phyloP scores from a whole-genome alignment of 1,140 invertebrate species.

The Mamestra configurata region DNA sequence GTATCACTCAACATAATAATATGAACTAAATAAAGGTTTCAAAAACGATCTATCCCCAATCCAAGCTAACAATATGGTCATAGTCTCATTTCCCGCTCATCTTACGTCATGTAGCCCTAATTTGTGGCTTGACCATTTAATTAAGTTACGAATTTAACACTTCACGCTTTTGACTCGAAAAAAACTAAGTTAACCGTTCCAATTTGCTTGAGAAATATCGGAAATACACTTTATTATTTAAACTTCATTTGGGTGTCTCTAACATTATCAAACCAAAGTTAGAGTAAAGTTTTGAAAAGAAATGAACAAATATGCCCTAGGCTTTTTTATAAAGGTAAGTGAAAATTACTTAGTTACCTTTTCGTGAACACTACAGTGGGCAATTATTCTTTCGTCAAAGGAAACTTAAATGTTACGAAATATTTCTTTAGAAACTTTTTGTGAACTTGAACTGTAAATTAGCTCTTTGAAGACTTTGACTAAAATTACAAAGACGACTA shows the following conservation, averaged over 20 bases:
- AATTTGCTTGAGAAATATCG: not conserved
- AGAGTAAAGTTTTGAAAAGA: too few relatives aligned
- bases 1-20: too few relatives aligned
- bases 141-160: not conserved
- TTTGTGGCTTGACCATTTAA: conserved; percentile 13
- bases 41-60: too few relatives aligned
- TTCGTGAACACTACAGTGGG: too few relatives aligned
- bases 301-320: too few relatives aligned
- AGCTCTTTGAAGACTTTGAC: too few relatives aligned
- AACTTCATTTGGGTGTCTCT: not conserved
- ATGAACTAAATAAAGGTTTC: too few relatives aligned
- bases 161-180: conserved; percentile 11
- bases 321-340: too few relatives aligned
- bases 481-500: not conserved
- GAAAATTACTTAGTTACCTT: too few relatives aligned
- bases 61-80: not conserved
- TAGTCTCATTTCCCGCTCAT: not conserved
- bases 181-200: not conserved
- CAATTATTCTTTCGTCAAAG: too few relatives aligned
- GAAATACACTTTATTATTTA: not conserved
- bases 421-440: not conserved
- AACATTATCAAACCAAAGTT: not conserved
- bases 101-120: not conserved
- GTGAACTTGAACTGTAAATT: not conserved
- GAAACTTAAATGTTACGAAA: not conserved